phyloP scores from a whole-genome alignment of 1,140 invertebrate genomes.

The Coenobita brevimanus region DNA sequence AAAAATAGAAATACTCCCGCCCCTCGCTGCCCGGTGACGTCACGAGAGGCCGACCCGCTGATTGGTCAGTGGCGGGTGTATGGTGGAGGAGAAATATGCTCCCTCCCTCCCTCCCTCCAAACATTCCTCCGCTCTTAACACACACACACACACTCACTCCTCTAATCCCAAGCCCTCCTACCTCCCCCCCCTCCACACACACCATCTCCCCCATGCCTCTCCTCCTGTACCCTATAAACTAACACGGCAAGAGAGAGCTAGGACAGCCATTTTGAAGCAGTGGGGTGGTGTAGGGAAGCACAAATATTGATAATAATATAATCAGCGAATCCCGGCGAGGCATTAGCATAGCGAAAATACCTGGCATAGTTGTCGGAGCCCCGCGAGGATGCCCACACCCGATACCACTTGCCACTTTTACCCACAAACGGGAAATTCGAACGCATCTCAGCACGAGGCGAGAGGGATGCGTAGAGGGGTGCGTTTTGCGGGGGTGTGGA shows the following conservation, averaged over 20 bases:
- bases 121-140: background rate
- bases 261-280: too few species aligned
- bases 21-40: too few species aligned
- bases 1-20: too few species aligned
- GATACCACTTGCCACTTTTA: background rate
- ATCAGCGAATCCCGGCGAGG: conserved; percentile 11
- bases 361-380: conserved; percentile 32
- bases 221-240: too few species aligned
- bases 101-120: conserved; percentile 7
- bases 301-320: background rate
- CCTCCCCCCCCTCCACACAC: too few species aligned
- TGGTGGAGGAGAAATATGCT: conserved; percentile 4
- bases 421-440: too few species aligned
- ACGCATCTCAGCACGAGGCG: too few species aligned
- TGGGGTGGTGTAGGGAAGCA: background rate
- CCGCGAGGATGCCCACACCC: background rate
- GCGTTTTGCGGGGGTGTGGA: too few species aligned
- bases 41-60: background rate
- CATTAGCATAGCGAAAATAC: conserved; percentile 57
- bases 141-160: background rate
- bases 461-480: too few species aligned
- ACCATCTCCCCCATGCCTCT: too few species aligned
- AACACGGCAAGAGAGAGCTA: too few species aligned
- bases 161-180: too few species aligned
- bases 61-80: background rate